Conservation (phyloP, 2,888 invertebrate species). For the Limnephilus lunatus region DNA sequence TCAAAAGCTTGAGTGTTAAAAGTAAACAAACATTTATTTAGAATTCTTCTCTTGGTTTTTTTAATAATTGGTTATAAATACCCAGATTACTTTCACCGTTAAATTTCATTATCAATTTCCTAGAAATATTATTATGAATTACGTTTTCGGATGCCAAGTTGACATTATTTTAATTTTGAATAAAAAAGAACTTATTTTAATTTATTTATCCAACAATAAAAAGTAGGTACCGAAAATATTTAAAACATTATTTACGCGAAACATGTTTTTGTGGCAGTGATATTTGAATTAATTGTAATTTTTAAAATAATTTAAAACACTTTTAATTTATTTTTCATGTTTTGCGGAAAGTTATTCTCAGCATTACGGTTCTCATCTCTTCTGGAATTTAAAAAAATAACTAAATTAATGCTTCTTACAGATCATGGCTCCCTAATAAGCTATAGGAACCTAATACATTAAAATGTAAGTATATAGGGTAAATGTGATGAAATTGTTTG, state of each 20-base stretch:
- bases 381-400: too few species aligned
- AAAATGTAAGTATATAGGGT: too few species aligned
- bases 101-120: background rate
- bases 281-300: background rate
- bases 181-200: background rate
- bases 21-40: background rate
- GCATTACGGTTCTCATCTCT: background rate
- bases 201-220: background rate
- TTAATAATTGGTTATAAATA: background rate
- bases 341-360: background rate
- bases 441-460: too few species aligned
- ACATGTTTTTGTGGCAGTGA: background rate
- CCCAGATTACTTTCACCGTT: background rate
- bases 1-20: background rate
- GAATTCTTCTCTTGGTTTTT: background rate
- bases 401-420: too few species aligned
- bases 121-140: background rate
- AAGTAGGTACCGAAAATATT: background rate
- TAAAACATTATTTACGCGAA: background rate
- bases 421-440: too few species aligned
- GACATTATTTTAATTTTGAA: background rate
- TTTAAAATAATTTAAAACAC: background rate
- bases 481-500: too few species aligned
- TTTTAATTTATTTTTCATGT: background rate
- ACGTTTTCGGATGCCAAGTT: background rate